A percentile compares a stretch with the other conserved stretches of the same genome.
These are phyloP conservation scores for Drosophila mercatorum DNA, from an alignment of 2,888 invertebrate species.

Conservation along the genomic window DNA sequence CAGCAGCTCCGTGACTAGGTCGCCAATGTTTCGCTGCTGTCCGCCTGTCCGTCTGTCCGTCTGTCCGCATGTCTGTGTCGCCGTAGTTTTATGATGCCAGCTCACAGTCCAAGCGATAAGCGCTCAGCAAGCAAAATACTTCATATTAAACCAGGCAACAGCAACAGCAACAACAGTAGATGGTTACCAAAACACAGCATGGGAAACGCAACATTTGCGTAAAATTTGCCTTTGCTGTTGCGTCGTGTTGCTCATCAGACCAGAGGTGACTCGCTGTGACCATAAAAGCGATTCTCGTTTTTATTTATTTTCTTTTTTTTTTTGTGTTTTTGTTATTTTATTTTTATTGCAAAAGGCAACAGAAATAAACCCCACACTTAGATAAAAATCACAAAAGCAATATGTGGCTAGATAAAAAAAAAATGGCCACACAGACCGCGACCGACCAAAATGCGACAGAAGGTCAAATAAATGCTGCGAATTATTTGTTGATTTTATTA, in stretches of 20 bases:
- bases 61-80: slow-evolving; percentile 41
- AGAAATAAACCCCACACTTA: slow-evolving; percentile 77
- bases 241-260: slow-evolving; percentile 25
- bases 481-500: slow-evolving; percentile 59
- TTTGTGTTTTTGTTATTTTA: slow-evolving; percentile 11
- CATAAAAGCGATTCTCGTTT: slow-evolving; percentile 75
- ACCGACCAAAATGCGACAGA: slow-evolving; percentile 63
- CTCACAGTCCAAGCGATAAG: slow-evolving; percentile 64
- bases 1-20: slow-evolving; percentile 57
- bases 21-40: slow-evolving; percentile 28
- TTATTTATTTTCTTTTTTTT: neutral
- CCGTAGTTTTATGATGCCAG: slow-evolving; percentile 61
- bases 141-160: slow-evolving; percentile 52
- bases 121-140: slow-evolving; percentile 52
- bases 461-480: slow-evolving; percentile 74
- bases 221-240: slow-evolving; percentile 56
- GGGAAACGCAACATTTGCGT: slow-evolving; percentile 80
- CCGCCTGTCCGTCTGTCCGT: slow-evolving; percentile 1
- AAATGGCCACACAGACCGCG: slow-evolving; percentile 57
- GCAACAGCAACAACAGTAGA: slow-evolving; percentile 13
- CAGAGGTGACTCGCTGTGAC: slow-evolving; percentile 76
- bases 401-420: slow-evolving; percentile 82
- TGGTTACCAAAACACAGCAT: slow-evolving; percentile 59
- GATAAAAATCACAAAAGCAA: slow-evolving; percentile 83
- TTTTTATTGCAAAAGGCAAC: slow-evolving; percentile 70